Percentiles rank a stretch among this genome's conserved stretches.
phyloP scores from a whole-genome alignment of 1,140 invertebrate genomes.

The Atta colombica region DNA sequence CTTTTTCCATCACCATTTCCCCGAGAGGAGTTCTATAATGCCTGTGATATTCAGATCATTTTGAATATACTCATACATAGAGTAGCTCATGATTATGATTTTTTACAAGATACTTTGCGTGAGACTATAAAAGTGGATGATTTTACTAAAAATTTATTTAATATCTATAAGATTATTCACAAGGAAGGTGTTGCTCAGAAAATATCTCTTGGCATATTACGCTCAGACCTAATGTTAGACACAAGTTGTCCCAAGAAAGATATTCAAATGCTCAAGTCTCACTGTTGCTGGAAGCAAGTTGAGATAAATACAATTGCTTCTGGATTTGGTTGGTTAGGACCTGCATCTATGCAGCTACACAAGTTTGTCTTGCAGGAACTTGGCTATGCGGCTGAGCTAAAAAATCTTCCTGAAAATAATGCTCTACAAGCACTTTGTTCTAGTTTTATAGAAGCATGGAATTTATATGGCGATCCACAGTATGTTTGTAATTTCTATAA shows the following conservation, averaged over 20 bases:
- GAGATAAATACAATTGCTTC: slow-evolving; percentile 92
- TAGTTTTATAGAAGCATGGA: slow-evolving; percentile 92
- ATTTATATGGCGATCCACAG: slow-evolving; percentile 89
- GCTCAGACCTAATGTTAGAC: slow-evolving; percentile 91
- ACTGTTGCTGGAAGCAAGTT: slow-evolving; percentile 93
- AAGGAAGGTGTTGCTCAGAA: slow-evolving; percentile 91
- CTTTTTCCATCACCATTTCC: slow-evolving; percentile 94
- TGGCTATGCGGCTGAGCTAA: slow-evolving; percentile 84
- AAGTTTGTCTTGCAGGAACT: slow-evolving; percentile 84
- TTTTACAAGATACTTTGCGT: slow-evolving; percentile 90
- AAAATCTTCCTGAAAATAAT: slow-evolving; percentile 91
- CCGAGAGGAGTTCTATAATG: slow-evolving; percentile 91
- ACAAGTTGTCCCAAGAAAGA: slow-evolving; percentile 84
- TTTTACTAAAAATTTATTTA: slow-evolving; percentile 93
- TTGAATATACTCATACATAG: slow-evolving; percentile 95
- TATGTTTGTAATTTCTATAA: slow-evolving; percentile 60
- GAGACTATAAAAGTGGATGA: slow-evolving; percentile 93
- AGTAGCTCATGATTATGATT: slow-evolving; percentile 94
- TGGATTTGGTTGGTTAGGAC: slow-evolving; percentile 93
- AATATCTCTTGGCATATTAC: slow-evolving; percentile 88
- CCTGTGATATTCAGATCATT: slow-evolving; percentile 90
- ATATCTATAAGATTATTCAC: slow-evolving; percentile 93
- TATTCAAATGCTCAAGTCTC: slow-evolving; percentile 82
- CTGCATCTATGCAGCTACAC: slow-evolving; percentile 87
- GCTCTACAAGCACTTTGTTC: slow-evolving; percentile 90